These are phyloP conservation scores for Euthynnus affinis DNA, from an alignment of 2,797 vertebrate genomes.

Conservation along the genomic window DNA sequence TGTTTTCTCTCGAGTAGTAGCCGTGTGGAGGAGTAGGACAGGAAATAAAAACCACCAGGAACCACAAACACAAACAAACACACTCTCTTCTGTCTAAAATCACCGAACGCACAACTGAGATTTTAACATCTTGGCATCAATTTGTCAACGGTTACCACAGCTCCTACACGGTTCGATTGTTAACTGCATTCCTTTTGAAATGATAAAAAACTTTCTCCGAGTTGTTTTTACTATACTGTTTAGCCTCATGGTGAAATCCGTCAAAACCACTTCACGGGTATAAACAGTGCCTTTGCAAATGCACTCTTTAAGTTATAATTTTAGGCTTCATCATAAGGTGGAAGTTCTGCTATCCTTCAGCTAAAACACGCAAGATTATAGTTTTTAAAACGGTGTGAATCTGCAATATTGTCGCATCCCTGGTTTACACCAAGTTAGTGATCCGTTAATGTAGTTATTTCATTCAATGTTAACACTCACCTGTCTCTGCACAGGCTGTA, in stretches of 20 bases:
- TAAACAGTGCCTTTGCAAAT: slow-evolving; percentile 73
- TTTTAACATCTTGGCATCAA: slow-evolving; percentile 40
- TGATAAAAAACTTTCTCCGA: not conserved
- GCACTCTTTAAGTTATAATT: slow-evolving; percentile 50
- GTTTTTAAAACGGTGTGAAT: slow-evolving; percentile 47
- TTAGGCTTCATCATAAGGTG: slow-evolving; percentile 21
- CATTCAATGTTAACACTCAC: slow-evolving; percentile 5
- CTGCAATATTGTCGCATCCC: slow-evolving; percentile 5
- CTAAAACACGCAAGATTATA: slow-evolving; percentile 6
- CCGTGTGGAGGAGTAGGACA: slow-evolving; percentile 50
- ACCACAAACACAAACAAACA: slow-evolving; percentile 19
- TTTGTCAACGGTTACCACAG: slow-evolving; percentile 25
- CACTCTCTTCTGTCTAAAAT: slow-evolving; percentile 38
- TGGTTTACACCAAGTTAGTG: not conserved
- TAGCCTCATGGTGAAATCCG: slow-evolving; percentile 47
- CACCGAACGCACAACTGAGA: slow-evolving; percentile 44
- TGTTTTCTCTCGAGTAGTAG: slow-evolving; percentile 40
- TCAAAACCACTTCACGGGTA: slow-evolving; percentile 55
- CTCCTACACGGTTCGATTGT: slow-evolving; percentile 47
- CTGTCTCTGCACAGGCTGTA: slow-evolving; percentile 15
- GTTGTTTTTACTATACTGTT: slow-evolving; percentile 59
- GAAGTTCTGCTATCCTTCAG: slow-evolving; percentile 24
- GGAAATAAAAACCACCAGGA: slow-evolving; percentile 37
- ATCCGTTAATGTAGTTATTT: not conserved
- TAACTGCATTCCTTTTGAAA: slow-evolving; percentile 55